Base-by-base conservation (phyloP, 1,140 invertebrate genomes). In the Papilio glaucus region DNA sequence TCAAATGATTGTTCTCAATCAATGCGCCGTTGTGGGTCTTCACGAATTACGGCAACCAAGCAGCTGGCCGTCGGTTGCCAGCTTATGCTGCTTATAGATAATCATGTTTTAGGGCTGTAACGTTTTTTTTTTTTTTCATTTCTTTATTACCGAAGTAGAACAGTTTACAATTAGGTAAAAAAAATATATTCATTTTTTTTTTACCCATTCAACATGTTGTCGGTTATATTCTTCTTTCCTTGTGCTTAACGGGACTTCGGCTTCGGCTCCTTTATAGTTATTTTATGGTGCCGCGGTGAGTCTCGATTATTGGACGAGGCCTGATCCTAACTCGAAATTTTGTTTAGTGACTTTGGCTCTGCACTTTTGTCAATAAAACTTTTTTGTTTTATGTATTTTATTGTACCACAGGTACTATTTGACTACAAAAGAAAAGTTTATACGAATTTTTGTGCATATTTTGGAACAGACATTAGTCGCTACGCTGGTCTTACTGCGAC, bases 21-120 rank as follows among this genome's bases (percentile, higher is more conserved):
- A 49, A 69, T 49, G 42, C 65, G 42, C 21, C 13, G 42, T 69
- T 69, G 42, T 49, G 26, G 42, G 65, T 69, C 41, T 69, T 69
- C 65, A 7, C 41, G 21, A 68, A 68, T 68, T 68, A 45, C 39
- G 1, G n/a, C 39, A 18, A 67, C 38, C 42, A 45, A 49, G 42
- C 65, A 49, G 65, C 42, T 45, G 41, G 65, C 13, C n/a, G 67
- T 53, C 29, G 26, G 42, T 53, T 53, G 49, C 41, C 37, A 12
- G 61, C 24, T 39, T 53, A 45, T 42, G 45, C 65, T 68, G 41
- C 65, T 68, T 42, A 42, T 4, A 68, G 65, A 45, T 68, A 49
- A 63, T 63, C 61, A 21, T 38, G 61, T 38, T 63, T 63, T 21
- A 63, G 61, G 61, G 61, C 8, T 63, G 61, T 37, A 38, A 63